phyloP scores from a whole-genome alignment of 2,113 vertebrate genomes.

The Barnardius zonarius region DNA sequence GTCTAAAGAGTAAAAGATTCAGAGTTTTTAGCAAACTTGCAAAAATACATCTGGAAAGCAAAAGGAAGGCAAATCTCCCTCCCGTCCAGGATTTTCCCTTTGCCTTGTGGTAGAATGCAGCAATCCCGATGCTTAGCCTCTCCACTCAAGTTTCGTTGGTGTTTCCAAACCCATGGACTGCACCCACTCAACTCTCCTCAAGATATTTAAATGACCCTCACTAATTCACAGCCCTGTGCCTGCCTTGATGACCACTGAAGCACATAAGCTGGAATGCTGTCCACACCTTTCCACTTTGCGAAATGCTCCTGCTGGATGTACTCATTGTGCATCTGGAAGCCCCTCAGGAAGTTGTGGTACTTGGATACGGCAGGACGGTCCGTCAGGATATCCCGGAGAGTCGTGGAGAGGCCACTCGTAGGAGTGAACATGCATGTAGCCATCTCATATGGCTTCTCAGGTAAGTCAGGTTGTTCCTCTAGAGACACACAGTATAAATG shows the following conservation, averaged over 20 bases:
- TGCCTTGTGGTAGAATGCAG: background rate
- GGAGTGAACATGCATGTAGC: conserved; percentile 74
- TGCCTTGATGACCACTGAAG: fast-evolving
- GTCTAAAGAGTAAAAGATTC: conserved; percentile 59
- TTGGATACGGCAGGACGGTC: conserved; percentile 73
- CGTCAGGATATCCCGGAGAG: conserved; percentile 72
- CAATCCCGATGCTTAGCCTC: background rate
- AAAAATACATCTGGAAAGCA: background rate
- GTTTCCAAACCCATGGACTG: background rate
- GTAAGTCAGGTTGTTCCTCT: conserved; percentile 74
- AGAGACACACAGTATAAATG: background rate
- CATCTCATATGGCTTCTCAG: conserved; percentile 69
- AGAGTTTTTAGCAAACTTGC: background rate
- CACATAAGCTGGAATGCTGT: fast-evolving
- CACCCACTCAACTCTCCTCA: background rate
- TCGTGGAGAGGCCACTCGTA: conserved; percentile 39
- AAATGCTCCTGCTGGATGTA: conserved; percentile 73
- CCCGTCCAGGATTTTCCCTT: background rate
- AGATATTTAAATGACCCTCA: fast-evolving
- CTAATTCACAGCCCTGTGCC: background rate
- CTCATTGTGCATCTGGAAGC: conserved; percentile 75
- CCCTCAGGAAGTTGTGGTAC: conserved; percentile 77
- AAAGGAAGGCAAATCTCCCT: background rate
- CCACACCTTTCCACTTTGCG: conserved; percentile 76
- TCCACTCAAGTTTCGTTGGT: background rate